phyloP scores from a whole-genome alignment of 2,797 vertebrate species.

The Schizothorax lantsangensis region DNA sequence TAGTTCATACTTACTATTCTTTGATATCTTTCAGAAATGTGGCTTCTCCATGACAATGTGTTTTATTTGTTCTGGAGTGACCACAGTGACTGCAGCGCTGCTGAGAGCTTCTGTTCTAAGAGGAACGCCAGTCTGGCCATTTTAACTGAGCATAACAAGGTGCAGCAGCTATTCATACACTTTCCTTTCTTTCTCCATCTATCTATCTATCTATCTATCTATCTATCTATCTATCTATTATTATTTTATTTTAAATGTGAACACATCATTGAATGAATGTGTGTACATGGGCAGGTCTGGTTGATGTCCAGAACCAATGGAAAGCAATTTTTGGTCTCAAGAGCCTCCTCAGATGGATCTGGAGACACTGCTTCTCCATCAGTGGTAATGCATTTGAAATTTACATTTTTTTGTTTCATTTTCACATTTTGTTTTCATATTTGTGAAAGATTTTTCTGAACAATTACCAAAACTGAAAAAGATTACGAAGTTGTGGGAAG shows the following conservation, averaged over 20 bases:
- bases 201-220: no score
- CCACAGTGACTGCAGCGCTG: slow-evolving; percentile 22
- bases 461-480: background rate
- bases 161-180: slow-evolving; percentile 12
- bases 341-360: background rate
- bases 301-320: slow-evolving; percentile 38
- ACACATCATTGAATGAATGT: background rate
- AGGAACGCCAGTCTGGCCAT: slow-evolving; percentile 29
- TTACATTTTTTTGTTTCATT: background rate
- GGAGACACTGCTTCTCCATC: background rate
- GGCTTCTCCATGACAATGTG: slow-evolving; percentile 41
- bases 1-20: no score
- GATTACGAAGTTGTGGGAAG: background rate
- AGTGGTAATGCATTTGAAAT: background rate
- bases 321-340: slow-evolving; percentile 30
- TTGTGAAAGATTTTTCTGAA: background rate
- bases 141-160: slow-evolving; percentile 44
- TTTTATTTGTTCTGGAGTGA: slow-evolving; percentile 57
- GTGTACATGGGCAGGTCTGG: slow-evolving; percentile 41
- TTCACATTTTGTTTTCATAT: background rate
- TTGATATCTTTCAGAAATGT: slow-evolving; percentile 51
- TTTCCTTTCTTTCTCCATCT: background rate
- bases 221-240: no score
- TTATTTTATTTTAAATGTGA: slow-evolving; percentile 3
- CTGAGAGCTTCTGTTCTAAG: slow-evolving; percentile 31